Percentiles rank a stretch among this genome's conserved stretches.
These are phyloP conservation scores for Lepisosteus osseus DNA, from an alignment of 2,113 vertebrate genomes.

Conservation along the genomic window DNA sequence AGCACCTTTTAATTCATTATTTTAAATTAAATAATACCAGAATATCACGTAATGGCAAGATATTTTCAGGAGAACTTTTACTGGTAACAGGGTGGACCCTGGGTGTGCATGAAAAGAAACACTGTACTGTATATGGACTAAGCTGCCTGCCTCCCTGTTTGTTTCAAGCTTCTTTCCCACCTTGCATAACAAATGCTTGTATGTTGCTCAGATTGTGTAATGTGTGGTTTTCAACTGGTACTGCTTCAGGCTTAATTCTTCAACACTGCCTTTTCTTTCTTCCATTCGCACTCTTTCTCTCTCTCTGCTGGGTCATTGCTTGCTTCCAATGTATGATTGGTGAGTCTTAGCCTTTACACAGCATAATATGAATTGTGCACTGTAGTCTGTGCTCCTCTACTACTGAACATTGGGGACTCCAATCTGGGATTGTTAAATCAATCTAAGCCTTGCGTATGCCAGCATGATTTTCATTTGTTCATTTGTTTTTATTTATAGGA, in stretches of 20 bases:
- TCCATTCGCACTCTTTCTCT: constrained; percentile 70
- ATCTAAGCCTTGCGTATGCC: background rate
- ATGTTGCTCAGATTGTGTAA: constrained; percentile 33
- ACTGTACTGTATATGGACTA: background rate
- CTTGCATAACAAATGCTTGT: constrained; percentile 56
- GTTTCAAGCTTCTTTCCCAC: constrained; percentile 16
- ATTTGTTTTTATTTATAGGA: background rate
- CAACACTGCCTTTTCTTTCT: constrained; percentile 74
- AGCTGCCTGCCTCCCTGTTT: constrained; percentile 27
- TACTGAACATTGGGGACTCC: background rate
- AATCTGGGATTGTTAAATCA: too few species aligned
- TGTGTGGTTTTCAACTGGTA: constrained; percentile 18
- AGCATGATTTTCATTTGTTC: background rate
- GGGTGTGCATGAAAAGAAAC: background rate
- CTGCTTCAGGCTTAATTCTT: constrained; percentile 63
- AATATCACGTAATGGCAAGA: too few species aligned
- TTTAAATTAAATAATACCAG: too few species aligned
- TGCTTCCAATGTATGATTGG: constrained; percentile 91
- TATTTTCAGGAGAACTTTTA: too few species aligned
- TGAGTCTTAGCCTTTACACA: constrained; percentile 73
- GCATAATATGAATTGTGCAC: constrained; percentile 11
- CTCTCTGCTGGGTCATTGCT: constrained; percentile 83
- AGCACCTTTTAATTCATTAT: too few species aligned
- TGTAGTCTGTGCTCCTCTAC: background rate
- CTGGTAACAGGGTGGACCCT: background rate